Evolutionary conservation across 1,140 invertebrate genomes (phyloP).

Genomic region (Pararge aegeria): DNA sequence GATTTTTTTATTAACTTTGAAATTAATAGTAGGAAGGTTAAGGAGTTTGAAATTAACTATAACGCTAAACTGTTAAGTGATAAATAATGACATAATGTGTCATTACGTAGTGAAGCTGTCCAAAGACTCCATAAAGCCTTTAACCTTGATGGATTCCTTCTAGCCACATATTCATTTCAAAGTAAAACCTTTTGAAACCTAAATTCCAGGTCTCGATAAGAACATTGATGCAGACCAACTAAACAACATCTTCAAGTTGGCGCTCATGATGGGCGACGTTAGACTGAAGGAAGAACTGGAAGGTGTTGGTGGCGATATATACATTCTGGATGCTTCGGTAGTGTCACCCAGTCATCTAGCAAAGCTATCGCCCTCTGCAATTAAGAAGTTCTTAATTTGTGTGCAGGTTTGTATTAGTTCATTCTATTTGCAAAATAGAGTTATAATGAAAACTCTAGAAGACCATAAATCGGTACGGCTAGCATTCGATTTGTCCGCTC

Average conservation of each 20-base stretch:
- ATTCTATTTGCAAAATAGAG: background rate
- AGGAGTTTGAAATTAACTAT: no score
- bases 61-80: no score
- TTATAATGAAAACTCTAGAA: no score
- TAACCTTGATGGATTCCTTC: no score
- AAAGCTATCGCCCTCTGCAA: constrained; percentile 86
- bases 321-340: constrained; percentile 87
- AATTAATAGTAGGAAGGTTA: no score
- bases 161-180: no score
- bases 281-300: constrained; percentile 86
- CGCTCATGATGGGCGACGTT: constrained; percentile 90
- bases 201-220: constrained; percentile 57
- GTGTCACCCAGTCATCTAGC: constrained; percentile 86
- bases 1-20: no score
- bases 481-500: no score
- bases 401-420: constrained; percentile 81
- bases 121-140: no score
- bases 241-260: constrained; percentile 86
- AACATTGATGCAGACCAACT: constrained; percentile 56
- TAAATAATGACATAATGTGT: no score
- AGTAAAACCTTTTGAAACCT: background rate
- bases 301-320: constrained; percentile 90
- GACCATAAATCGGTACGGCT: no score
- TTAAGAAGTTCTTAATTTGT: constrained; percentile 90
- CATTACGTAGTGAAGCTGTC: no score